Evolutionary conservation across 2,797 vertebrate genomes (phyloP), one percentile per base, ranked within the genome.

Genomic region (Morelia viridis): DNA sequence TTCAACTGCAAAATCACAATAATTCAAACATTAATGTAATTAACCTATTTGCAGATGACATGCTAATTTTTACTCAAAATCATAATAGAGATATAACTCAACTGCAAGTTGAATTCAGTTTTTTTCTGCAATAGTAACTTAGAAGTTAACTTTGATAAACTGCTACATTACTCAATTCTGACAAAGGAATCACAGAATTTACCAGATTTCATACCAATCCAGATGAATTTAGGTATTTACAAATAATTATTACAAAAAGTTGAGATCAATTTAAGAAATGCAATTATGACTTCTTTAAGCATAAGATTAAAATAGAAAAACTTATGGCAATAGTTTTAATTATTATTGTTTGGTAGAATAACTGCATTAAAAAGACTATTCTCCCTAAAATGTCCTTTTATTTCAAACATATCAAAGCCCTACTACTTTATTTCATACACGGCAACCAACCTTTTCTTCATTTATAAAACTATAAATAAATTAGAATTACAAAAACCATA

Each of bases 1-100:
- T 98, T 98, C 95, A 99, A 95, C 99, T 99, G 93, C 87, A 95
- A 96, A 97, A 90, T 28, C 56, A 41, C 95, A 35, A 28, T 5
- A 56, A 50, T 89, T 64, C 26, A 88, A 58, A 17, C 31, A 84
- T 5, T 24, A 76, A 76, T 41, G 35, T 76, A 76, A 76, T 76
- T 41, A 76, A 76, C 22, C 71, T 76, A 80, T 11, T 80, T 80
- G 8, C 35, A 24, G 19, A 71, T 71, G 13, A 46, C 9, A 80
- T 41, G 71, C 11, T 80, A 76, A 5, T 80, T 80, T 80, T 80
- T 46, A 76, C 46, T 24, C 71, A 80, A 80, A 80, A 80, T 10
- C 35, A 8, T 80, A 46, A 80, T 24, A 80, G 35, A 46, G 46
- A 80, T 46, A 80, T 46, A 41, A 80, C 19, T 76, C 17, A 41